Evolutionary conservation across 2,888 invertebrate genomes (phyloP).

Genomic region (Ernsta delagoae): DNA sequence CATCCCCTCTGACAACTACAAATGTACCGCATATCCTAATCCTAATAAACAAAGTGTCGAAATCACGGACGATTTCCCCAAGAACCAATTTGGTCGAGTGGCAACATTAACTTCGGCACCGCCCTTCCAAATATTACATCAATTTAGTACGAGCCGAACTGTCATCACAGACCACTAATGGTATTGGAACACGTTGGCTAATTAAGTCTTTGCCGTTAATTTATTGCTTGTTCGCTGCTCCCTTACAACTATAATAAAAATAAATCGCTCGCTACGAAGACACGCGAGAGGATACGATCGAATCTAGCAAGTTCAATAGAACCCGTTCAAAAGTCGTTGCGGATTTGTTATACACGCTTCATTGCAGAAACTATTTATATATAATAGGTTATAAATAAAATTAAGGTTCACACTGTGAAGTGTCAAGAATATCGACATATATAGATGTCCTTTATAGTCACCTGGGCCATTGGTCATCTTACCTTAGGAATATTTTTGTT

Average conservation of each 20-base stretch:
- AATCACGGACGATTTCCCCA: slow-evolving; percentile 41
- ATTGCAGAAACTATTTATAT: background rate
- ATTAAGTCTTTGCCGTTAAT: slow-evolving; percentile 80
- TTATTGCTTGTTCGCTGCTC: slow-evolving; percentile 77
- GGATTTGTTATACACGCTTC: slow-evolving; percentile 3
- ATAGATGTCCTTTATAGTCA: too few species aligned
- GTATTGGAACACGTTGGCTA: slow-evolving; percentile 76
- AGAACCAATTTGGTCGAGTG: slow-evolving; percentile 50
- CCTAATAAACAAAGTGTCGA: slow-evolving; percentile 27
- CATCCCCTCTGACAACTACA: background rate
- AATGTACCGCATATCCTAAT: slow-evolving; percentile 21
- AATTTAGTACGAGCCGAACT: slow-evolving; percentile 67
- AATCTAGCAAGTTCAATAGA: slow-evolving; percentile 61
- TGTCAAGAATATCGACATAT: too few species aligned
- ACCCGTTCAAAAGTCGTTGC: slow-evolving; percentile 22
- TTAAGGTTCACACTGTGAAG: too few species aligned
- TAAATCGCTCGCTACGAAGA: slow-evolving; percentile 73
- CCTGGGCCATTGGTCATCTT: too few species aligned
- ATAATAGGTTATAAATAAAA: too few species aligned
- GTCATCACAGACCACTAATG: slow-evolving; percentile 76
- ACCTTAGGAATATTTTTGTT: too few species aligned
- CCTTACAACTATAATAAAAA: slow-evolving; percentile 78
- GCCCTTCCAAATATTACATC: slow-evolving; percentile 69
- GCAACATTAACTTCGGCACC: slow-evolving; percentile 59
- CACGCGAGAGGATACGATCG: slow-evolving; percentile 76